Base-by-base conservation (phyloP, 2,888 invertebrate species). In the Entomobrya multifasciata region DNA sequence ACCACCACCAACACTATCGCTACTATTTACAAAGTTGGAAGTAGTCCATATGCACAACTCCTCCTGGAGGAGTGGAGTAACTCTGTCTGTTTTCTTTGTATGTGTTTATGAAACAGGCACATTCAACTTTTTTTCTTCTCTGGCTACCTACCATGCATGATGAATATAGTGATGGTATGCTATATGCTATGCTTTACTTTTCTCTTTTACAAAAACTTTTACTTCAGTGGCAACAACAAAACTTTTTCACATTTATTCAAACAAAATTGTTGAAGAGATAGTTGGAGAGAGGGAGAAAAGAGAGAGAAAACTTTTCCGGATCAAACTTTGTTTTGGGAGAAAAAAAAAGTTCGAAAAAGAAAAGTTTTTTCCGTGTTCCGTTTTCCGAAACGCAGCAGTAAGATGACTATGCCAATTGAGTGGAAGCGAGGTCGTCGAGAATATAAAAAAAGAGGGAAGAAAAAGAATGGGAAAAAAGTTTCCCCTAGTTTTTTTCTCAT, bases 281-380 rank as follows among this genome's bases (percentile, higher is more conserved):
- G n/a, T n/a, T n/a, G n/a, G n/a, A n/a, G n/a, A n/a, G n/a, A n/a
- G 62, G 8, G 62, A 30, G 11, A 25, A 27, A 41, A 22, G 30
- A 20, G 80, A 20, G 30, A 79, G 65, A 79, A 44, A 8, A 65
- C 65, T 79, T 49, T 72, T 17, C 47, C 65, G 52, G 30, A 44
- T 22, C 27, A 57, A 81, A 81, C 36, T 70, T 81, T 70, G 70
- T 81, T 80, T 80, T 17, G n/a, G n/a, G n/a, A n/a, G n/a, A n/a
- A n/a, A n/a, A n/a, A n/a, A n/a, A n/a, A n/a, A n/a, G n/a, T n/a
- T n/a, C n/a, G n/a, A n/a, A n/a, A n/a, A n/a, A n/a, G n/a, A n/a
- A n/a, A n/a, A n/a, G 20, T 30, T 47, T 62, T 78, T 44, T 55
- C 41, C 55, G 10, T 41, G 25, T 30, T 49, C n/a, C 72, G 13